A percentile compares a stretch with the other conserved stretches of the same genome.
Evolutionary conservation across 1,140 invertebrate species (phyloP).

Genomic region (Lordiphosa mommai): DNA sequence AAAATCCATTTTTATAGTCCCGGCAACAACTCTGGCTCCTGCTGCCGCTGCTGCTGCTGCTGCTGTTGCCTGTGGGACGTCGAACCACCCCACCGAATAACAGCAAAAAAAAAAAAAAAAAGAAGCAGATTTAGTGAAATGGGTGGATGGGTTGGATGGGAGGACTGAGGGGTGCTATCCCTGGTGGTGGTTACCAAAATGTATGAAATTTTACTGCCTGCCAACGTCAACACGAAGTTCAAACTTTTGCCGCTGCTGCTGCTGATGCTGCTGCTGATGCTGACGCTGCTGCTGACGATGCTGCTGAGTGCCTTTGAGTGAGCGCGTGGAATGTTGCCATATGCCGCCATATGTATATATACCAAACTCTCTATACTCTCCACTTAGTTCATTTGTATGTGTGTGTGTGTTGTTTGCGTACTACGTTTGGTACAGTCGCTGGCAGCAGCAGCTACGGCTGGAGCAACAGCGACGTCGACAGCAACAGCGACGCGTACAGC

Average conservation of each 20-base stretch:
- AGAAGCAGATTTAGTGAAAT: constrained; percentile 47
- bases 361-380: constrained; percentile 35
- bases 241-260: constrained; percentile 21
- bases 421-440: constrained; percentile 67
- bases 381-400: constrained; percentile 2
- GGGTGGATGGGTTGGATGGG: background rate
- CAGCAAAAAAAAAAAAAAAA: constrained; percentile 13
- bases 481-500: constrained; percentile 28
- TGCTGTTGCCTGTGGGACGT: constrained; percentile 24
- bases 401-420: constrained; percentile 49
- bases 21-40: constrained; percentile 34
- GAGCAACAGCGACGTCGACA: constrained; percentile 6
- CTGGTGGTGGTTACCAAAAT: constrained; percentile 51
- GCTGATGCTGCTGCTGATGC: constrained; percentile 9
- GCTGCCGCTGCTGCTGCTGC: constrained; percentile 12
- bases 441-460: constrained; percentile 28
- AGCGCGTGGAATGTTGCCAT: constrained; percentile 67
- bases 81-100: constrained; percentile 42
- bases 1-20: constrained; percentile 77
- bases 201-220: constrained; percentile 52
- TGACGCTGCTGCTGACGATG: constrained; percentile 15
- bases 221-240: constrained; percentile 51
- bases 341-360: constrained; percentile 61
- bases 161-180: constrained; percentile 3
- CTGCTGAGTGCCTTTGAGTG: constrained; percentile 50